Evolutionary conservation across 2,797 vertebrate genomes (phyloP), one percentile per base, ranked within the genome.

Genomic region (Coranthus polyacanthus): DNA sequence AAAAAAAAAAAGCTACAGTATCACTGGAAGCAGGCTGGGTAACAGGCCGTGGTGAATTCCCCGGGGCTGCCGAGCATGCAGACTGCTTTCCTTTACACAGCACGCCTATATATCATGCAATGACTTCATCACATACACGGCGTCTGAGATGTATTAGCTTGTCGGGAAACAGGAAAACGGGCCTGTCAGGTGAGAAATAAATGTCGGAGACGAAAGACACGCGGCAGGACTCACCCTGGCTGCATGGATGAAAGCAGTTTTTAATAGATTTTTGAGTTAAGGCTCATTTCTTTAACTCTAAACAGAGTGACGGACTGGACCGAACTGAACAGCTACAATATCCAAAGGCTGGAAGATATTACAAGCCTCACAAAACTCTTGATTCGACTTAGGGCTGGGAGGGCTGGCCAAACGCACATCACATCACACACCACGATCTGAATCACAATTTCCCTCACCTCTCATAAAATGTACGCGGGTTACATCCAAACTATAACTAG

Each of bases 101-200:
- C 59, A 0, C 45, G 64, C 67, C 54, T 38, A 84, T 84, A 85
- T 45, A 83, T 89, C 82, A 85, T 12, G 34, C 29, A 0, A 61
- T 83, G 89, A 87, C 78, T 83, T 89, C 82, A 87, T 86, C 85
- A 59, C 70, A 54, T 66, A 22, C 36, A 37, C 6, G 5, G 3
- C 16, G 65, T 11, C 63, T 39, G 37, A 87, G 77, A 88, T 67
- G 58, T 57, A 84, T 85, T n/a, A 42, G 69, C 41, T 22, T 84
- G 83, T 84, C 77, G 56, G 54, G 32, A 32, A 50, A 62, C 64
- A 65, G 83, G 76, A 82, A 83, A 81, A 68, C 63, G 10, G 44
- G 57, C 54, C 63, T 59, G 79, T 67, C 78, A 67, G 77, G 52
- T 78, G 71, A 62, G 49, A 81, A 79, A 83, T 68, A 82, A 62